phyloP scores from a whole-genome alignment of 2,888 invertebrate species.

The Drosophila flavopinicola region DNA sequence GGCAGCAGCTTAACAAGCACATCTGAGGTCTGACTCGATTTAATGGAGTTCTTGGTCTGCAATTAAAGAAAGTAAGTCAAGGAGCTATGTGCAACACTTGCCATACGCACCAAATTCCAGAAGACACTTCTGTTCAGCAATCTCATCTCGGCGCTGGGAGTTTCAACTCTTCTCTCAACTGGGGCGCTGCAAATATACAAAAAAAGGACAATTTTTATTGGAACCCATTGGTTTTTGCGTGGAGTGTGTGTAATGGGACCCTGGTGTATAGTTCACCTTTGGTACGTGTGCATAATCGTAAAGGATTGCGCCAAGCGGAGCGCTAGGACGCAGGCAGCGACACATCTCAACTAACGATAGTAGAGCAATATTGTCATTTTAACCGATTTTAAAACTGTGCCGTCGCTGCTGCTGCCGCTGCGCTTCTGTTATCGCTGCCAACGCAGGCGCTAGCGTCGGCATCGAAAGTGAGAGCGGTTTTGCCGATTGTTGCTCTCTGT shows the following conservation, averaged over 20 bases:
- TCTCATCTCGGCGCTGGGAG: slow-evolving; percentile 43
- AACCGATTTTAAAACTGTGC: slow-evolving; percentile 28
- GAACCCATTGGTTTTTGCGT: slow-evolving; percentile 39
- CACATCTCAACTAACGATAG: slow-evolving; percentile 2
- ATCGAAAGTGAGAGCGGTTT: slow-evolving; percentile 38
- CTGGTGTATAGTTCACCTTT: slow-evolving; percentile 64
- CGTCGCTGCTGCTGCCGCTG: slow-evolving; percentile 19
- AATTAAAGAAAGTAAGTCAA: too few relatives aligned
- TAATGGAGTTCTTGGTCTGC: slow-evolving; percentile 54
- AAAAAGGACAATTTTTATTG: not conserved
- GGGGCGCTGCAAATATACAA: slow-evolving; percentile 23
- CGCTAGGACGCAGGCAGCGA: slow-evolving; percentile 48
- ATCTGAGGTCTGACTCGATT: slow-evolving; percentile 27
- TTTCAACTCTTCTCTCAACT: slow-evolving; percentile 13
- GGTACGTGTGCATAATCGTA: slow-evolving; percentile 60
- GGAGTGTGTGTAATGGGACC: slow-evolving; percentile 3
- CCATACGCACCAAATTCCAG: slow-evolving; percentile 67
- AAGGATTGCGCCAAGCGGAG: slow-evolving; percentile 31
- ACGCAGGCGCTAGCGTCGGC: slow-evolving; percentile 4
- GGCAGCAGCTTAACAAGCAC: slow-evolving; percentile 23
- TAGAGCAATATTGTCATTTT: slow-evolving; percentile 21
- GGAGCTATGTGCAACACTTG: too few relatives aligned
- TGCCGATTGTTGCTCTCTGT: slow-evolving; percentile 22
- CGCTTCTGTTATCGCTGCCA: slow-evolving; percentile 31
- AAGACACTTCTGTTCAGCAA: slow-evolving; percentile 36